Conservation (phyloP, 2,888 invertebrate species). For the Isoperla grammatica region DNA sequence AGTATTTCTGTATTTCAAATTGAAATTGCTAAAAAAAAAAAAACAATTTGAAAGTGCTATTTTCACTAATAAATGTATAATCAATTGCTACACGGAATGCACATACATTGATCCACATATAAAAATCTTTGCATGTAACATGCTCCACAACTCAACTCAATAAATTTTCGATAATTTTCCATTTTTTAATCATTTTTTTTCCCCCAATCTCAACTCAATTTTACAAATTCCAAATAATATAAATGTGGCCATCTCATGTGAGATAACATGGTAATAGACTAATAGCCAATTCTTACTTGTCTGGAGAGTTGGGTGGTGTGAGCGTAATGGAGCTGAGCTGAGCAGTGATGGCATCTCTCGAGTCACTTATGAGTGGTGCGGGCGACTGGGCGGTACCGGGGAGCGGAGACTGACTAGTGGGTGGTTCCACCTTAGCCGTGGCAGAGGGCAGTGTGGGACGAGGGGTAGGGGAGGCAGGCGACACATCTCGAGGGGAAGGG, state of each 20-base stretch:
- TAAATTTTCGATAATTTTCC: no score
- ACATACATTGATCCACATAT: no score
- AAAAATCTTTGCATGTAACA: no score
- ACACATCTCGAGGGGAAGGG: conserved; percentile 22
- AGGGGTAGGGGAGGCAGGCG: conserved; percentile 24
- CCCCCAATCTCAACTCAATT: background rate
- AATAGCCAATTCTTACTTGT: conserved; percentile 58
- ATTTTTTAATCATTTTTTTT: no score
- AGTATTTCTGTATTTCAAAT: no score
- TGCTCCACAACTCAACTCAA: no score
- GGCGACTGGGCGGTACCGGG: background rate
- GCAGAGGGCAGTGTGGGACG: conserved; percentile 3
- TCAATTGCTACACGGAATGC: no score
- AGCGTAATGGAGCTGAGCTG: conserved; percentile 44
- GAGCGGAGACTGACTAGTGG: conserved; percentile 23
- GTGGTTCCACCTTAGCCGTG: conserved; percentile 13
- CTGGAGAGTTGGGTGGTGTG: conserved; percentile 57
- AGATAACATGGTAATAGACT: no score
- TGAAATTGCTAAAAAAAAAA: no score
- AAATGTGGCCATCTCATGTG: no score
- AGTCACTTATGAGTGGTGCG: background rate
- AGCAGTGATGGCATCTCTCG: background rate
- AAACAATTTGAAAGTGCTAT: no score
- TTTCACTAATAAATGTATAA: no score
- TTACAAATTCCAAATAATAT: conserved; percentile 7